Conservation (phyloP, 2,113 vertebrate species). For the Aplodontia rufa region DNA sequence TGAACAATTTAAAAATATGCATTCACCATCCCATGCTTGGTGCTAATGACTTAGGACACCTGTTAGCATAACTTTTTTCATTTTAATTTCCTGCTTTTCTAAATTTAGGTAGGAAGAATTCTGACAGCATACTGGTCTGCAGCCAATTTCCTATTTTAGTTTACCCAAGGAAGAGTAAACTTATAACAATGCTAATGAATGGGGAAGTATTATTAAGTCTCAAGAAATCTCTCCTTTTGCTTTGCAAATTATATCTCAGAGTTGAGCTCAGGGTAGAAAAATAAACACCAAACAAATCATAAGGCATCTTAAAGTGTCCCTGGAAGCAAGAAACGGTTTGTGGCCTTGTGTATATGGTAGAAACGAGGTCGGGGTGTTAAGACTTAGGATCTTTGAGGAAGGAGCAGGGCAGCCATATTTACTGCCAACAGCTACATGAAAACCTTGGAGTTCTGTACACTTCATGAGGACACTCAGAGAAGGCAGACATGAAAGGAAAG, state of each 20-base stretch:
- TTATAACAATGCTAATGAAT: neutral
- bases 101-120: neutral
- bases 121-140: neutral
- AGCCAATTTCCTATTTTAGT: neutral
- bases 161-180: neutral
- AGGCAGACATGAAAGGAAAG: neutral
- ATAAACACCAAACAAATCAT: neutral
- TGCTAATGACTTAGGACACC: neutral
- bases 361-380: neutral
- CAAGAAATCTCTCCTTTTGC: neutral
- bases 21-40: neutral
- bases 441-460: neutral
- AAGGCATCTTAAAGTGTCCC: neutral
- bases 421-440: neutral
- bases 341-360: neutral
- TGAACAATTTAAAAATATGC: neutral
- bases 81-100: neutral
- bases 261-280: neutral
- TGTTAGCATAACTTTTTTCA: neutral
- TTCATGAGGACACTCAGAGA: neutral
- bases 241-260: conserved; percentile 22
- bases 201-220: neutral
- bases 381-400: neutral
- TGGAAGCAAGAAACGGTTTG: neutral
- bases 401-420: neutral